A percentile compares a stretch with the other conserved stretches of the same genome.
These are phyloP conservation scores for Micoletzkya japonica DNA, from an alignment of 2,888 invertebrate species.

Conservation along the genomic window DNA sequence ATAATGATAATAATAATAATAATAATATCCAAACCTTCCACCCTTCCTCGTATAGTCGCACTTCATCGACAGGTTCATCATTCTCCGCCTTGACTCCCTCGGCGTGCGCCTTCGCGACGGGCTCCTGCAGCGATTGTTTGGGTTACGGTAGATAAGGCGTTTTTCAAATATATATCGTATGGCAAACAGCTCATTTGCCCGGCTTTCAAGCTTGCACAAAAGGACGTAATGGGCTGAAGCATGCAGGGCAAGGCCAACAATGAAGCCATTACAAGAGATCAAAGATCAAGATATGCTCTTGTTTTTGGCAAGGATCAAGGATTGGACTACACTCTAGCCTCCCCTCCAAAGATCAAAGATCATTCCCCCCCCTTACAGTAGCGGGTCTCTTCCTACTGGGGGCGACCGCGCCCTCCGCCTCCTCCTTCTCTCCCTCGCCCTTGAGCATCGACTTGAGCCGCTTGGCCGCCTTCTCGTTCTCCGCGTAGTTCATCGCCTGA, in stretches of 20 bases:
- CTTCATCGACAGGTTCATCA: conserved; percentile 55
- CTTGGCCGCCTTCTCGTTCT: conserved; percentile 64
- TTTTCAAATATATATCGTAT: background rate
- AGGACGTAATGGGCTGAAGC: too few relatives aligned
- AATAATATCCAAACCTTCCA: conserved; percentile 85
- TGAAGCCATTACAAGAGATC: background rate
- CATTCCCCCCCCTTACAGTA: conserved; percentile 28
- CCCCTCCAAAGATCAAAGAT: background rate
- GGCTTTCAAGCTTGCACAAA: too few relatives aligned
- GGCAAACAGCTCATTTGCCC: background rate
- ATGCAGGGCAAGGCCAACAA: too few relatives aligned
- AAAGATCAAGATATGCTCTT: background rate
- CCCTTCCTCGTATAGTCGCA: conserved; percentile 81
- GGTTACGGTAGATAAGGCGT: background rate
- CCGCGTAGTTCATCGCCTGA: conserved; percentile 62
- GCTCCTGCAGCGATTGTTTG: background rate
- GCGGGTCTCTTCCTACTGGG: conserved; percentile 38
- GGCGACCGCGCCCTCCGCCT: conserved; percentile 12
- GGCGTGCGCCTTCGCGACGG: conserved; percentile 13
- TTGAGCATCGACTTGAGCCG: conserved; percentile 69
- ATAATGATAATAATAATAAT: background rate
- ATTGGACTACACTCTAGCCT: background rate
- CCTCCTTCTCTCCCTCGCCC: conserved; percentile 27
- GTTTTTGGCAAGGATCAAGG: background rate
- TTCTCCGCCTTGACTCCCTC: conserved; percentile 41